Evolutionary conservation across 1,140 invertebrate genomes (phyloP).

Genomic region (Belonocnema kinseyi): DNA sequence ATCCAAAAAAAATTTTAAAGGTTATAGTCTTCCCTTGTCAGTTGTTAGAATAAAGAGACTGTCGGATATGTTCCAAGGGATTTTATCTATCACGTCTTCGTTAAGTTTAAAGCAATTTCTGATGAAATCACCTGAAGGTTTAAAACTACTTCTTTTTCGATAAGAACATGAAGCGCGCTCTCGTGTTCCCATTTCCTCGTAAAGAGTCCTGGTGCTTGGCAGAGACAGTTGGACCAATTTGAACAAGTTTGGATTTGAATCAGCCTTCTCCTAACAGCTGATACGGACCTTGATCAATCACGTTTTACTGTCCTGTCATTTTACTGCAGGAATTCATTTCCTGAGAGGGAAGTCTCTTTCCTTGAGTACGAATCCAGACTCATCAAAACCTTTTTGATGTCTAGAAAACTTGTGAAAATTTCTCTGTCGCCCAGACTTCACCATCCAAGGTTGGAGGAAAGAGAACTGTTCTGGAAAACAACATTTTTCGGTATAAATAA

Average conservation of each 20-base stretch:
- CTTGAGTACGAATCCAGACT: neutral
- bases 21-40: too few relatives aligned
- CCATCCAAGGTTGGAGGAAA: neutral
- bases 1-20: too few relatives aligned
- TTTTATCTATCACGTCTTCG: constrained; percentile 8
- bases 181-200: neutral
- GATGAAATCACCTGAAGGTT: neutral
- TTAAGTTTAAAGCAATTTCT: constrained; percentile 23
- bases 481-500: too few relatives aligned
- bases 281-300: constrained; percentile 15
- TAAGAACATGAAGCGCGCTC: neutral
- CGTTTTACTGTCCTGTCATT: neutral
- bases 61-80: neutral
- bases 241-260: constrained; percentile 11
- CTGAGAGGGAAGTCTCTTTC: neutral
- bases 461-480: too few relatives aligned
- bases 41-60: too few relatives aligned
- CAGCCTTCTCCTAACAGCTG: neutral
- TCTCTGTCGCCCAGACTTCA: neutral
- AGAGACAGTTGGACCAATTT: constrained; percentile 9
- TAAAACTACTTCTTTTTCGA: neutral
- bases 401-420: neutral
- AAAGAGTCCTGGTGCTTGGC: neutral
- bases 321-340: neutral
- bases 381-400: neutral